A percentile compares a stretch with the other conserved stretches of the same genome.
Evolutionary conservation across 2,113 vertebrate species (phyloP).

Genomic region (Prietella phreatophila): DNA sequence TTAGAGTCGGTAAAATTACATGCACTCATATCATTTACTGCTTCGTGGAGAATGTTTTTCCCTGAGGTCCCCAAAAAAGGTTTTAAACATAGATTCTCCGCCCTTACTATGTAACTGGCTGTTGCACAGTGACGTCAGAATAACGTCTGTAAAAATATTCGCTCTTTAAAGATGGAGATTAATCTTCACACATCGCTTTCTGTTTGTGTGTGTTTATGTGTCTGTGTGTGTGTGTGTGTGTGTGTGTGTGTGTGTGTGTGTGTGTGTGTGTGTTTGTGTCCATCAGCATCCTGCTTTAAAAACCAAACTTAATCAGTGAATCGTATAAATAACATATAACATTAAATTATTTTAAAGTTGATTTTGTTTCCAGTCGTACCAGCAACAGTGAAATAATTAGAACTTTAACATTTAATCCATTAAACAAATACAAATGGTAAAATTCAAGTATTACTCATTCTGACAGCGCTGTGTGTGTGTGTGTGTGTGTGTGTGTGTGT

Average conservation of each 20-base stretch:
- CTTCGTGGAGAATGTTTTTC: neutral
- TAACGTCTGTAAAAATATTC: neutral
- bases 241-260: conserved; percentile 25
- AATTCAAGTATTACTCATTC: no score
- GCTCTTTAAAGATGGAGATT: neutral
- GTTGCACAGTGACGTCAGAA: neutral
- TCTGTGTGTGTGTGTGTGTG: neutral
- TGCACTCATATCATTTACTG: neutral
- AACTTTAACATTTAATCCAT: no score
- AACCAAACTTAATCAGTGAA: neutral
- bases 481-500: conserved; percentile 14
- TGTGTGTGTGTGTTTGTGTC: no score
- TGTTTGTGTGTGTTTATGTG: conserved; percentile 22
- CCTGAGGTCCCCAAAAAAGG: neutral
- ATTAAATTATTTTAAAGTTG: no score
- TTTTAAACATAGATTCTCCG: neutral
- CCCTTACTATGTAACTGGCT: neutral
- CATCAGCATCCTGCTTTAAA: no score
- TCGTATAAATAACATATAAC: neutral
- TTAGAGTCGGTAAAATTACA: neutral
- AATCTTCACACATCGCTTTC: neutral
- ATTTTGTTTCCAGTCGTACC: no score
- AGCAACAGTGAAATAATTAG: no score
- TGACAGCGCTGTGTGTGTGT: neutral
- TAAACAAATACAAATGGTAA: no score